phyloP scores from a whole-genome alignment of 1,140 invertebrate species.

The Pantala flavescens region DNA sequence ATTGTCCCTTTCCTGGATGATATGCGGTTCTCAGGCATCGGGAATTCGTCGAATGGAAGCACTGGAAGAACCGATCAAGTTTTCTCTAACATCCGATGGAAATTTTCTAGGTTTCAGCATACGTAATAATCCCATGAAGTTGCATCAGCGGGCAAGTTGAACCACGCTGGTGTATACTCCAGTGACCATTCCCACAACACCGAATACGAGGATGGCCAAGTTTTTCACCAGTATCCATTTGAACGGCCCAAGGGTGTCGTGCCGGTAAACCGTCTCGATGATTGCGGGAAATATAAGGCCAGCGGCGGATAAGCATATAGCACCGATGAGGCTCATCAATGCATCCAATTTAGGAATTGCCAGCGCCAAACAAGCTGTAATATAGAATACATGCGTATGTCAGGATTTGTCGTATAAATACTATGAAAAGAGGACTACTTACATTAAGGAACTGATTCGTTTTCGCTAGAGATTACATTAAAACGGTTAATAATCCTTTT shows the following conservation, averaged over 20 bases:
- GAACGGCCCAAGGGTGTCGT: background rate
- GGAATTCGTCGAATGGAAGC: too few species aligned
- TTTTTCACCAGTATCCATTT: slow-evolving; percentile 9
- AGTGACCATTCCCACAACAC: background rate
- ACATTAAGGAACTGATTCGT: too few species aligned
- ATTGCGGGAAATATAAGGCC: background rate
- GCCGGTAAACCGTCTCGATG: background rate
- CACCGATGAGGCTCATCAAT: slow-evolving; percentile 11
- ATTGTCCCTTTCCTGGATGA: too few species aligned
- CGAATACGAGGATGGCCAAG: background rate
- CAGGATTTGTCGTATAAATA: too few species aligned
- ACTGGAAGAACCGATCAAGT: too few species aligned
- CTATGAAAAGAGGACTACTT: too few species aligned
- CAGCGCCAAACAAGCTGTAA: background rate
- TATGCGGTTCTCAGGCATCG: too few species aligned
- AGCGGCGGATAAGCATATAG: background rate
- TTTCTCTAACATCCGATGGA: too few species aligned
- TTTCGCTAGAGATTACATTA: too few species aligned
- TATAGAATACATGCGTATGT: background rate
- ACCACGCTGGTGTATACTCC: background rate
- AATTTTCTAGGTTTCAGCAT: too few species aligned
- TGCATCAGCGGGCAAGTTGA: background rate
- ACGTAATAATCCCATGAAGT: too few species aligned
- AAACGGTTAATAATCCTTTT: too few species aligned
- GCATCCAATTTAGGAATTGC: background rate